Base-by-base conservation (phyloP, 2,888 invertebrate genomes). In the Tetragonisca angustula region DNA sequence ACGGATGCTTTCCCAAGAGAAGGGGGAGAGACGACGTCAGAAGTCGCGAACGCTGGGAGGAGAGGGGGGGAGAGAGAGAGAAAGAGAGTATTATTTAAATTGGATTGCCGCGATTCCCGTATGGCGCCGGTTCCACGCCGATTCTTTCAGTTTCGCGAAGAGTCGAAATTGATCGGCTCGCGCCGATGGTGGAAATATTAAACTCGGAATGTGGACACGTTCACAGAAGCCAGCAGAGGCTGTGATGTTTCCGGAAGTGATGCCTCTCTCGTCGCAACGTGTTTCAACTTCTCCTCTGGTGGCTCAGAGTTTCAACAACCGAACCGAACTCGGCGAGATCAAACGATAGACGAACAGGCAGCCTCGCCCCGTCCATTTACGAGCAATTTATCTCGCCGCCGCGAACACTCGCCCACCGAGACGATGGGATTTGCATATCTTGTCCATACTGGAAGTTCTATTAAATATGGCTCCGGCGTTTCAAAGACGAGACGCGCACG, bases 21-120 rank as follows among this genome's bases (percentile, higher is more conserved):
- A 6, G 4, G 52, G 43, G 9, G 9, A 11, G 43, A 19, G 62
- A 61, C 24, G 73, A 67, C 67, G 64, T 67, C 68, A 32, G 65
- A 81, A 79, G 81, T 84, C 72, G 77, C 61, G 81, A 73, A 71
- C 76, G 59, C 32, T n/a, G 68, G 70, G 62, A 79, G 79, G 27
- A 27, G 27, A 27, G 69, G 32, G 77, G 65, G 65, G 76, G 32
- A 70, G 69, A 78, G 76, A 74, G 79, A 81, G 65, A 78, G 32
- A 70, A 65, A 78, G 76, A 74, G 79, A 81, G 89, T 91, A 91
- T 89, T 89, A 87, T 88, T 92, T 91, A 91, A 92, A 92, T 92
- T 92, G 90, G 90, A 92, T 91, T 85, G 87, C 81, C 78, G 84
- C 88, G 86, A 86, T 85, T 1, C 43, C 88, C 86, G 87, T 87